A percentile compares a stretch with the other conserved stretches of the same genome.
These are phyloP conservation scores for Microctonus aethiopoides DNA, from an alignment of 2,888 invertebrate species.

Conservation along the genomic window DNA sequence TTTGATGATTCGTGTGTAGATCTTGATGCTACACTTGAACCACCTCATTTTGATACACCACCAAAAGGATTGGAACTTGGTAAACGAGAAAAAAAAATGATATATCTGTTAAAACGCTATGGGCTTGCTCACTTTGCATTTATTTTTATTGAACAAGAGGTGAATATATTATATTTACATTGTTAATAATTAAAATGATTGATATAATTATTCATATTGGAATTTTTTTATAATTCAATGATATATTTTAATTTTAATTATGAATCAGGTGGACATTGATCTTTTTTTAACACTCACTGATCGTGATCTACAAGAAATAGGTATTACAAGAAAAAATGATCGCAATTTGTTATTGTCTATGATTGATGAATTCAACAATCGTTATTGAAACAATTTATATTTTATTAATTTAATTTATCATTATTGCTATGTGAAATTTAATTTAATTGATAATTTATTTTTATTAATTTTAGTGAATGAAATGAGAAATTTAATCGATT, in stretches of 20 bases:
- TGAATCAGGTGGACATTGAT: conserved; percentile 58
- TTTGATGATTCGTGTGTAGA: conserved; percentile 55
- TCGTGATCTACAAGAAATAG: conserved; percentile 59
- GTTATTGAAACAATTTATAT: neutral
- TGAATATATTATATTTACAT: conserved; percentile 38
- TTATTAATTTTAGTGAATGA: too few species aligned
- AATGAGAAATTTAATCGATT: too few species aligned
- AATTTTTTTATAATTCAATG: too few species aligned
- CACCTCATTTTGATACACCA: conserved; percentile 56
- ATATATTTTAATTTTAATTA: too few species aligned
- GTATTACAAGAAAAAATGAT: conserved; percentile 53
- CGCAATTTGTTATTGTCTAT: conserved; percentile 49
- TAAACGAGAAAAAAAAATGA: conserved; percentile 50
- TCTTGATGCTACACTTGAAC: conserved; percentile 55
- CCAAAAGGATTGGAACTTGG: conserved; percentile 54
- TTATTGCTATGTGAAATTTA: neutral
- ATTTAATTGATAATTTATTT: neutral
- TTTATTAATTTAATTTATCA: neutral
- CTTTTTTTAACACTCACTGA: conserved; percentile 57
- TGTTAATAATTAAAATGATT: conserved; percentile 1
- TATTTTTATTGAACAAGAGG: conserved; percentile 61
- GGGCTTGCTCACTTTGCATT: conserved; percentile 52
- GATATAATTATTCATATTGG: too few species aligned
- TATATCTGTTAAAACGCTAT: conserved; percentile 51
- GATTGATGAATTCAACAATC: conserved; percentile 48